Base-by-base conservation (phyloP, 2,797 vertebrate genomes). In the Myotis pilosus region DNA sequence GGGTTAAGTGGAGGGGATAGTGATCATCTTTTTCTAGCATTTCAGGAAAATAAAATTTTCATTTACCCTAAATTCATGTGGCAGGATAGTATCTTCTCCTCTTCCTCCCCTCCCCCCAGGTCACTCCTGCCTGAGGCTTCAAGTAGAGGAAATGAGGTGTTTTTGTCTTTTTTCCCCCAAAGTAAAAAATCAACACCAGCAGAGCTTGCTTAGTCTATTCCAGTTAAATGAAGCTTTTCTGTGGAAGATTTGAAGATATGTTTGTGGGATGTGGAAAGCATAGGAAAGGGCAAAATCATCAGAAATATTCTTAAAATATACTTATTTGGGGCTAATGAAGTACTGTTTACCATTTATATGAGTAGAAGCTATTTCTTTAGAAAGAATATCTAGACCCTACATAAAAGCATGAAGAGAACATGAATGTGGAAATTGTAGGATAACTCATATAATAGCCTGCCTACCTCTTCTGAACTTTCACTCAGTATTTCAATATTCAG, bases 291-390 rank as follows among this genome's bases (percentile, higher is more conserved):
- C 4, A 49, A 78, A n/a, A 91, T 25, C 16, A 55, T 49, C 53
- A 55, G 36, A 87, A 66, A 41, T 51, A 68, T 15, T 55, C 86
- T 68, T 12, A 64, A 74, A 87, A 72, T 30, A 53, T 33, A 16
- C 7, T 72, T 79, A n/a, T 44, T 81, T 94, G 74, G n/a, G 25
- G 51, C 38, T 76, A 78, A 83, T 55, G 17, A 90, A 87, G 51
- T 8, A 47, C 6, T 51, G 3, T 87, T 64, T 49, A 8, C 3
- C 19, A 41, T 87, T 60, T n/a, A 57, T 83, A 33, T 28, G 16
- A 51, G 36, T 19, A 25, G n/a, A 71, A 64, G 23, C 66, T 74
- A 44, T 36, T 83, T 71, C 62, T 53, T 95, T 55, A 36, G 85
- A 55, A 78, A 75, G 28, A 57, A 44, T 62, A 47, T 69, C 16